Conservation (phyloP, 2,113 vertebrate species). For the Tetrao urogallus region DNA sequence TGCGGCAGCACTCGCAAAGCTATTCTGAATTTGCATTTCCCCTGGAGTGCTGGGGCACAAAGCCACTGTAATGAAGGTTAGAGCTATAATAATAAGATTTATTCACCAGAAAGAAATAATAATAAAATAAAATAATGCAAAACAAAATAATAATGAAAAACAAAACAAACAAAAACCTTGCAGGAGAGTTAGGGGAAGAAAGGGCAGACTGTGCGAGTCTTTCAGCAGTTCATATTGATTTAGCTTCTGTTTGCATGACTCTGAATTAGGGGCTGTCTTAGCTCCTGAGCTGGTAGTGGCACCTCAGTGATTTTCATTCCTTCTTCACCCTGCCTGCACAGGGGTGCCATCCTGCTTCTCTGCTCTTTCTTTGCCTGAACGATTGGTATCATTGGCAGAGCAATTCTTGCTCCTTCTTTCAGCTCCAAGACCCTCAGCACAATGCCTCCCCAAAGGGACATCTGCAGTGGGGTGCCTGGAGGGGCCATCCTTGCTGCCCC, state of each 20-base stretch:
- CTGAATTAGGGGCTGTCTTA: neutral
- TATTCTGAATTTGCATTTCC: slow-evolving; percentile 33
- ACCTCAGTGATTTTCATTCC: neutral
- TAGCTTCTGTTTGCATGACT: neutral
- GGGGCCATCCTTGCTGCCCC: neutral
- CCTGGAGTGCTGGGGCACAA: slow-evolving; percentile 1
- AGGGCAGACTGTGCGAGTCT: neutral
- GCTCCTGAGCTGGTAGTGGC: neutral
- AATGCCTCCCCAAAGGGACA: neutral
- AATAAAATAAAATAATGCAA: neutral
- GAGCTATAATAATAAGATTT: slow-evolving; percentile 8
- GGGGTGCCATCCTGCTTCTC: neutral
- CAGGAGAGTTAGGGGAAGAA: neutral
- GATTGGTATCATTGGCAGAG: neutral
- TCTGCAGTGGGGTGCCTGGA: rapidly evolving
- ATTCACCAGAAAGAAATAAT: neutral
- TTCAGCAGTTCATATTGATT: neutral
- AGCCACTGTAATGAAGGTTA: slow-evolving; percentile 33
- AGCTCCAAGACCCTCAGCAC: neutral
- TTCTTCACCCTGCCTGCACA: neutral
- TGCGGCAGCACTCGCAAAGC: neutral
- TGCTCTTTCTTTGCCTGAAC: neutral
- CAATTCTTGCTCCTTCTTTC: neutral
- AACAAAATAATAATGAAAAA: neutral
- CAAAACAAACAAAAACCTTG: neutral